These are phyloP conservation scores for Oostethus manadensis DNA, from an alignment of 2,113 vertebrate genomes.

Conservation along the genomic window DNA sequence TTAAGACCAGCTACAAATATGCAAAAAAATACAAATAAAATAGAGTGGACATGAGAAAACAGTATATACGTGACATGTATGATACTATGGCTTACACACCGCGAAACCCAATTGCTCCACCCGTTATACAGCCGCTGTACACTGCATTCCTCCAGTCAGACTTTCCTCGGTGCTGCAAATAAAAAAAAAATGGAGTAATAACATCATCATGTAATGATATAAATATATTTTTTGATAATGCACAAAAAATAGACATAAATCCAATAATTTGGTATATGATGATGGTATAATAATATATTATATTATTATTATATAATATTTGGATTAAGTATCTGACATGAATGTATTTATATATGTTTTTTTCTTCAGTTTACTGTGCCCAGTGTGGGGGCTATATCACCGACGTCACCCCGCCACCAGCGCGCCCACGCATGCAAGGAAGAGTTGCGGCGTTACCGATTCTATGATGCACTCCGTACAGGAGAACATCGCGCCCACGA, in stretches of 20 bases:
- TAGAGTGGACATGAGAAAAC: background rate
- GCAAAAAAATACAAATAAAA: too few relatives aligned
- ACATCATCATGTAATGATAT: too few relatives aligned
- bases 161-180: constrained; percentile 83
- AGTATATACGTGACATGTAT: background rate
- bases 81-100: constrained; percentile 68
- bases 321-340: too few relatives aligned
- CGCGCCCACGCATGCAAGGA: background rate
- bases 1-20: constrained; percentile 81
- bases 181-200: too few relatives aligned
- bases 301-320: too few relatives aligned
- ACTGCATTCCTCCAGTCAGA: constrained; percentile 98
- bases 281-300: too few relatives aligned
- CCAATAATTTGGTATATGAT: too few relatives aligned
- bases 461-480: constrained; percentile 95
- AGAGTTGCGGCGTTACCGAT: constrained; percentile 72
- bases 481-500: constrained; percentile 97
- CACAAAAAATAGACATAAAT: too few relatives aligned
- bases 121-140: constrained; percentile 91
- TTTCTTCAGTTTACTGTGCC: too few relatives aligned
- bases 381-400: background rate
- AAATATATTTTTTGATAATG: too few relatives aligned
- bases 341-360: too few relatives aligned
- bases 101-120: constrained; percentile 90
- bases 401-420: background rate